phyloP scores from a whole-genome alignment of 2,888 invertebrate species.

The Salpingus planirostris region DNA sequence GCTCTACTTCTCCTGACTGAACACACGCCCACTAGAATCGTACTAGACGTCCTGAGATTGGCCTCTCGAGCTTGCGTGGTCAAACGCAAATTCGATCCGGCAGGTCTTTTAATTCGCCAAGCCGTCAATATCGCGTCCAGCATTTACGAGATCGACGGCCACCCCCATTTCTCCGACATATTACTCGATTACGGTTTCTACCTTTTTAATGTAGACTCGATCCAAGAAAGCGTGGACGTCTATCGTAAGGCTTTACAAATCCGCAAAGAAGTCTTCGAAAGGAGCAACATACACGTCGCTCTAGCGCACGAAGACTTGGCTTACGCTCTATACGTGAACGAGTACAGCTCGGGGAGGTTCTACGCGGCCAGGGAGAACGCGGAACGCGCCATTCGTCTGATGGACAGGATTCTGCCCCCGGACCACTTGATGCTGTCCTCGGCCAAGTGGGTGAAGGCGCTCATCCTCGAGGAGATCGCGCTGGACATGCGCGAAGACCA shows the following conservation, averaged over 20 bases:
- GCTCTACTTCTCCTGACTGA: slow-evolving; percentile 61
- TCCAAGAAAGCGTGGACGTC: slow-evolving; percentile 73
- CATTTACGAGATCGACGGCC: slow-evolving; percentile 50
- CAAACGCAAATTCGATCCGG: slow-evolving; percentile 74
- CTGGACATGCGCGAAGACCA: slow-evolving; percentile 56
- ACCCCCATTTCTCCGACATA: slow-evolving; percentile 77
- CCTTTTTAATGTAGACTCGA: slow-evolving; percentile 79
- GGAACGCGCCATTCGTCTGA: slow-evolving; percentile 72
- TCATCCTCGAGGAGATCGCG: slow-evolving; percentile 89
- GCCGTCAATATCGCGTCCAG: slow-evolving; percentile 64
- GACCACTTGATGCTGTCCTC: slow-evolving; percentile 83
- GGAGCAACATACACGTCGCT: slow-evolving; percentile 79
- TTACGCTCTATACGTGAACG: slow-evolving; percentile 86
- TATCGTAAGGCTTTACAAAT: slow-evolving; percentile 70
- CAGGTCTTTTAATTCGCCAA: slow-evolving; percentile 73
- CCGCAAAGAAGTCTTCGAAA: slow-evolving; percentile 69
- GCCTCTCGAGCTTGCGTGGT: slow-evolving; percentile 85
- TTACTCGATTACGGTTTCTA: slow-evolving; percentile 87
- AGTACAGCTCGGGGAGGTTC: slow-evolving; percentile 84
- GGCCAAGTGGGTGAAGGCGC: slow-evolving; percentile 83
- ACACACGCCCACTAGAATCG: slow-evolving; percentile 56
- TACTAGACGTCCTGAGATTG: slow-evolving; percentile 75
- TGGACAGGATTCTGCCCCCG: slow-evolving; percentile 68
- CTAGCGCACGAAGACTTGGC: slow-evolving; percentile 87
- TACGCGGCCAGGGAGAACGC: slow-evolving; percentile 75